These are phyloP conservation scores for Athripsodes cinereus DNA, from an alignment of 2,888 invertebrate species.

Conservation along the genomic window DNA sequence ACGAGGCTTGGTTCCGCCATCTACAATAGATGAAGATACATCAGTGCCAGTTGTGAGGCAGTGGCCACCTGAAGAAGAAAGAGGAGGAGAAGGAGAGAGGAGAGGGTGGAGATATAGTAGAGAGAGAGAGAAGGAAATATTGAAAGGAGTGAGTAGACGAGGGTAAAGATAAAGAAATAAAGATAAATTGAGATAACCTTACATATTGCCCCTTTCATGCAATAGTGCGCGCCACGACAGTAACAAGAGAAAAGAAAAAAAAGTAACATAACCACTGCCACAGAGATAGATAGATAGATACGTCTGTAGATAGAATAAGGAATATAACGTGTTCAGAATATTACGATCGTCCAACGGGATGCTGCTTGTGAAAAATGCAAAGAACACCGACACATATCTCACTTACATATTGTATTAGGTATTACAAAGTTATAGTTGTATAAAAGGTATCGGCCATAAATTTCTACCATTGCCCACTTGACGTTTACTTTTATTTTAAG, in stretches of 20 bases:
- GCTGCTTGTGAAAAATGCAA: constrained; percentile 26
- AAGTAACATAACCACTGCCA: constrained; percentile 4
- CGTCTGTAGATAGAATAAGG: constrained; percentile 4
- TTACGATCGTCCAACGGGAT: constrained; percentile 11
- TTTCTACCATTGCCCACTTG: constrained; percentile 18
- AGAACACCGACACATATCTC: constrained; percentile 3
- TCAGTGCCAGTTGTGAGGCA: constrained; percentile 9
- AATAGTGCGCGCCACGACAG: constrained; percentile 5
- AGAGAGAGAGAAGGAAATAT: neutral
- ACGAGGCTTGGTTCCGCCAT: neutral
- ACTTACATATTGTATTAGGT: no score
- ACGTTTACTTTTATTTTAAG: constrained; percentile 23
- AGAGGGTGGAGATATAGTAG: neutral
- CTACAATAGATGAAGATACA: constrained; percentile 18
- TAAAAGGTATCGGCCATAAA: constrained; percentile 18
- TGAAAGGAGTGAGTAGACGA: constrained; percentile 14
- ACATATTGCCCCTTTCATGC: constrained; percentile 22
- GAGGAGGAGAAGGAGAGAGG: neutral
- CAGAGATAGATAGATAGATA: constrained; percentile 8
- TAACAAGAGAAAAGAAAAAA: no score
- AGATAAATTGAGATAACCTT: constrained; percentile 28
- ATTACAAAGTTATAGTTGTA: no score
- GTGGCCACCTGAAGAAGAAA: constrained; percentile 1
- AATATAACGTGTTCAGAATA: constrained; percentile 26
- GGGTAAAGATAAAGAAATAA: constrained; percentile 28